These are phyloP conservation scores for Novumbra hubbsi DNA, from an alignment of 2,797 vertebrate species.

Conservation along the genomic window DNA sequence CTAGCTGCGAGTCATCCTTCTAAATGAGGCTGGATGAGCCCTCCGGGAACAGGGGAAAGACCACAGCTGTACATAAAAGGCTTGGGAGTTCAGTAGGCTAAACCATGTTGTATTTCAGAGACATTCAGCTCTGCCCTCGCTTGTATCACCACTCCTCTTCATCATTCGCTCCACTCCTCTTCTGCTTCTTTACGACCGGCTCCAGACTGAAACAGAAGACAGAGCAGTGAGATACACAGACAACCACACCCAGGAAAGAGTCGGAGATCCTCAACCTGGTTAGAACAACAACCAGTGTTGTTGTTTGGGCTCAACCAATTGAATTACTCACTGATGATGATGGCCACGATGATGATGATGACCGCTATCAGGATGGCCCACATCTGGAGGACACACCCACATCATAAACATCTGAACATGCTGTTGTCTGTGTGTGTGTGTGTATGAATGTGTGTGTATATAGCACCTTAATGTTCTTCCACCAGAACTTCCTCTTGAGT, in stretches of 20 bases:
- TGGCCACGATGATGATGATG: slow-evolving; percentile 68
- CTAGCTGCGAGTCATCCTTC: not conserved
- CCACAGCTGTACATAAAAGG: slow-evolving; percentile 23
- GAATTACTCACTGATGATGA: slow-evolving; percentile 67
- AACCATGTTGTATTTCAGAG: slow-evolving; percentile 41
- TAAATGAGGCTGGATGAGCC: slow-evolving; percentile 1
- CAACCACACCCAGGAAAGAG: too few species aligned
- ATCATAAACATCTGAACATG: not conserved
- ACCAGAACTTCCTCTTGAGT: slow-evolving; percentile 91
- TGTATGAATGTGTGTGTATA: not conserved
- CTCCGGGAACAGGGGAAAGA: slow-evolving; percentile 57
- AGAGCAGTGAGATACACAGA: not conserved
- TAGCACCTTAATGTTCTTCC: slow-evolving; percentile 84
- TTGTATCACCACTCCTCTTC: slow-evolving; percentile 35
- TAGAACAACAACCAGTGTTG: not conserved
- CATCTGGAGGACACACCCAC: slow-evolving; percentile 55
- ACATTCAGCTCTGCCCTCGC: slow-evolving; percentile 35
- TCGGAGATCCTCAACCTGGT: not conserved
- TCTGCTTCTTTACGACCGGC: slow-evolving; percentile 35
- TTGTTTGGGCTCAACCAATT: not conserved
- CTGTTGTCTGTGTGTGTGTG: not conserved
- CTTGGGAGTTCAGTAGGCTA: slow-evolving; percentile 48
- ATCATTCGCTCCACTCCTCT: slow-evolving; percentile 16
- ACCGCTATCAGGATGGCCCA: slow-evolving; percentile 76
- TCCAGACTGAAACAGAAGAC: slow-evolving; percentile 61